These are phyloP conservation scores for Neoscelio sp. DNA, from an alignment of 2,888 invertebrate species.

Conservation along the genomic window DNA sequence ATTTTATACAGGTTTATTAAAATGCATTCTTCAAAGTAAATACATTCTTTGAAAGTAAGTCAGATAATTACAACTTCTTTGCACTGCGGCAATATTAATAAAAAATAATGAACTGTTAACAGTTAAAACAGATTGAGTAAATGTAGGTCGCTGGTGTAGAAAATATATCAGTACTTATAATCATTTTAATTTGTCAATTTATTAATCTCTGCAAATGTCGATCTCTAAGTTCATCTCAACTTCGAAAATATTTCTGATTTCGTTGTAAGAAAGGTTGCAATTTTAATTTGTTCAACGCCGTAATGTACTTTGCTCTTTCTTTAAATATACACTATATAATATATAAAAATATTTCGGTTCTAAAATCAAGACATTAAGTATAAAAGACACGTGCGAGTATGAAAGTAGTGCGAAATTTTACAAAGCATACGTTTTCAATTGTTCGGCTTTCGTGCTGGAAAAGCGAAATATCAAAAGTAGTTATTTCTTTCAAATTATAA, in stretches of 20 bases:
- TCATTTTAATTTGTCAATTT: no score
- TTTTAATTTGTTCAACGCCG: no score
- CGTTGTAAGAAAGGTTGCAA: no score
- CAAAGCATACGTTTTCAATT: constrained; percentile 17
- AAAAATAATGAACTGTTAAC: no score
- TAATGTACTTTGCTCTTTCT: no score
- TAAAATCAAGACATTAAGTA: background rate
- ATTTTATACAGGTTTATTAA: background rate
- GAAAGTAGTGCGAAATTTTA: background rate
- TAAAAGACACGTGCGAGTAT: no score
- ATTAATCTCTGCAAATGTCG: no score
- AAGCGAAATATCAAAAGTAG: constrained; percentile 29
- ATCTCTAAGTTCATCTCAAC: no score
- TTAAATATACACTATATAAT: no score
- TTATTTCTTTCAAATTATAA: constrained; percentile 29
- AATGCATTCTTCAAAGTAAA: constrained; percentile 1
- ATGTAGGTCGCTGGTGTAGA: no score
- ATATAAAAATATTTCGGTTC: constrained; percentile 68
- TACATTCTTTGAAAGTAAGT: background rate
- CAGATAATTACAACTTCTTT: background rate
- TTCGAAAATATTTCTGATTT: no score
- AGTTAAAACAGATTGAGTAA: background rate
- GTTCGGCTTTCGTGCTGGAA: background rate
- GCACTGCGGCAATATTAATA: background rate
- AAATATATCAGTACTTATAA: no score